These are phyloP conservation scores for Drosophila suboccidentalis DNA, from an alignment of 2,888 invertebrate genomes.

Conservation along the genomic window DNA sequence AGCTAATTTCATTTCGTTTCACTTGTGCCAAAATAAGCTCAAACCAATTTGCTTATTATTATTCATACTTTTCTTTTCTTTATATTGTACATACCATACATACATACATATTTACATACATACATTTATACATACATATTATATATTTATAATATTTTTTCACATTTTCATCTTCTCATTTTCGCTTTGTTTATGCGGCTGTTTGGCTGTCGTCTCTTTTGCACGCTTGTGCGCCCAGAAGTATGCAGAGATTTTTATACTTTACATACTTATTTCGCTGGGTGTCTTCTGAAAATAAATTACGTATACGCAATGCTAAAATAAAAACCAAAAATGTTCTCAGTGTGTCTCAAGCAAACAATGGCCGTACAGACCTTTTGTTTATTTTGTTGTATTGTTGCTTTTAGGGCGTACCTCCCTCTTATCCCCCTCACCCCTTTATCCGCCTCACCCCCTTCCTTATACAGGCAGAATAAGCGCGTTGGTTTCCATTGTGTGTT, in stretches of 20 bases:
- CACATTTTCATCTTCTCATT: slow-evolving; percentile 13
- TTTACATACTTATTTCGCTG: slow-evolving; percentile 26
- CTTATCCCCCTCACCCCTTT: background rate
- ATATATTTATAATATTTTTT: slow-evolving; percentile 9
- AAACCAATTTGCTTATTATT: slow-evolving; percentile 73
- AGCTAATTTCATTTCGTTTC: slow-evolving; percentile 77
- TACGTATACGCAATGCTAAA: slow-evolving; percentile 59
- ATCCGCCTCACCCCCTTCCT: background rate
- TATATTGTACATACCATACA: background rate
- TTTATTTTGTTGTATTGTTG: slow-evolving; percentile 60
- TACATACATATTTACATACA: slow-evolving; percentile 4
- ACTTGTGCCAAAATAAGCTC: slow-evolving; percentile 66
- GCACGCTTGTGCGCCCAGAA: slow-evolving; percentile 46
- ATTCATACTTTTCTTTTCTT: slow-evolving; percentile 53
- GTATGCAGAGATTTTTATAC: slow-evolving; percentile 38
- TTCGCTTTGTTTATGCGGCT: slow-evolving; percentile 43
- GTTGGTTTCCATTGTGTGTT: slow-evolving; percentile 32
- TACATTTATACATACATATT: background rate
- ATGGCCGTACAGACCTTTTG: slow-evolving; percentile 72
- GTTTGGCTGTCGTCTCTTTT: slow-evolving; percentile 35
- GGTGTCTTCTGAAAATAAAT: slow-evolving; percentile 46
- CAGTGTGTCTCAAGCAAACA: slow-evolving; percentile 67
- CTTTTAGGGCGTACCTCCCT: slow-evolving; percentile 22
- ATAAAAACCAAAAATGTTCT: slow-evolving; percentile 44
- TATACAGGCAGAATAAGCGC: background rate